Evolutionary conservation across 2,888 invertebrate genomes (phyloP).

Genomic region (Heliothis peltigera): DNA sequence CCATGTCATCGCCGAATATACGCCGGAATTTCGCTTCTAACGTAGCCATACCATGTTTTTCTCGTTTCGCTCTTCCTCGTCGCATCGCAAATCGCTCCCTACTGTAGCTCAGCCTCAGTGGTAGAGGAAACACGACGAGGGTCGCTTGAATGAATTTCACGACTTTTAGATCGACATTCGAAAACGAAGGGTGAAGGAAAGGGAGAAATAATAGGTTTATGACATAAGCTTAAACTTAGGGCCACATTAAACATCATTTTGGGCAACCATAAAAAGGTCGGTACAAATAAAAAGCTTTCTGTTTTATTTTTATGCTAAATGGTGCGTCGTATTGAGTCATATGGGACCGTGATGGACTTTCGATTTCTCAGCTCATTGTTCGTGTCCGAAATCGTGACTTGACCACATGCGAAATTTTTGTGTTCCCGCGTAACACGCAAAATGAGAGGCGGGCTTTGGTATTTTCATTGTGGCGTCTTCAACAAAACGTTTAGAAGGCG

Average conservation of each 20-base stretch:
- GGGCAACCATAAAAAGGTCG: slow-evolving; percentile 26
- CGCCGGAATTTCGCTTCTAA: no score
- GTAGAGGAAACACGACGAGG: no score
- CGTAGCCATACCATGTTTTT: no score
- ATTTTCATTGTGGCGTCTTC: background rate
- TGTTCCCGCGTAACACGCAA: background rate
- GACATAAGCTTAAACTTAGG: slow-evolving; percentile 15
- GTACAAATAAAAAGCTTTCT: slow-evolving; percentile 26
- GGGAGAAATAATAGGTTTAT: slow-evolving; percentile 38
- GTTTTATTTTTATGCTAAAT: slow-evolving; percentile 28
- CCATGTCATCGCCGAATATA: no score
- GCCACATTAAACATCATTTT: slow-evolving; percentile 39
- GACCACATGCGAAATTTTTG: background rate
- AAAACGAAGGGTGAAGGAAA: slow-evolving; percentile 12
- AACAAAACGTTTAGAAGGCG: background rate
- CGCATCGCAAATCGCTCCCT: no score
- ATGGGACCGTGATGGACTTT: background rate
- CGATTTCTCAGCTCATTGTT: background rate
- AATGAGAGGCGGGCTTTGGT: background rate
- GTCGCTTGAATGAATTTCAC: slow-evolving; percentile 44
- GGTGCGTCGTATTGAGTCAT: slow-evolving; percentile 13
- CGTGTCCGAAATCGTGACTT: background rate
- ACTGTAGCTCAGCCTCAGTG: no score
- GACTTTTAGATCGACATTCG: slow-evolving; percentile 51
- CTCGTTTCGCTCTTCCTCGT: no score